Evolutionary conservation across 2,113 vertebrate species (phyloP), one percentile per base, ranked within the genome.

Genomic region (Burhinus oedicnemus): DNA sequence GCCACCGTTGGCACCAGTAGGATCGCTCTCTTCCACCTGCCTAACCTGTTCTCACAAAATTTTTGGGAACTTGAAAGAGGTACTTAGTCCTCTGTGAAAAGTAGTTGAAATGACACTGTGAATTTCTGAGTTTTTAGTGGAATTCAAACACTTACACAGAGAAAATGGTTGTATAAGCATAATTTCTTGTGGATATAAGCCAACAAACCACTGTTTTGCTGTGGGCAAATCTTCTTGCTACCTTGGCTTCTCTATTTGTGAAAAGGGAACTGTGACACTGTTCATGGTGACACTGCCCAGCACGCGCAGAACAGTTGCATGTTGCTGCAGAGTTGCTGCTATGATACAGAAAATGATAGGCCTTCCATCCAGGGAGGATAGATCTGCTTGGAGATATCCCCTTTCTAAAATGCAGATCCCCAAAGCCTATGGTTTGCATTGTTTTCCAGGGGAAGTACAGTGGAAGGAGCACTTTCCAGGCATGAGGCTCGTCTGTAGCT

Each of bases 401-500:
- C 6, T 65, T 89, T 52, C 18, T 60, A 21, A 76, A 79, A 47
- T 22, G 15, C 45, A 70, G 45, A n/a, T 80, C 58, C 17, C 58
- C 36, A 76, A 83, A 93, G 18, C 19, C 52, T 76, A 12, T 1
- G 1, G 9, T 79, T 82, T 36, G 5, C 19, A 15, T 13, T 81
- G 10, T 52, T 93, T 76, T 87, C 15, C 10, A 27, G 15, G 4
- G 3, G 1, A 57, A 69, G 12, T 12, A 9, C 8, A 26, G 7
- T 72, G 21, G 21, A 87, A 96, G 34, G 11, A 49, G 38, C 20
- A 38, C 4, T 66, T 78, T 60, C 42, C 29, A 77, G 27, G 22
- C 7, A 1, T 29, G 12, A 72, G 54, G 14, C 5, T 76, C 65
- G 36, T 72, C 19, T 0, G 0, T 61, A 52, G 36, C 29, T 61